Base-by-base conservation (phyloP, 2,113 vertebrate genomes). In the Nerophis ophidion region DNA sequence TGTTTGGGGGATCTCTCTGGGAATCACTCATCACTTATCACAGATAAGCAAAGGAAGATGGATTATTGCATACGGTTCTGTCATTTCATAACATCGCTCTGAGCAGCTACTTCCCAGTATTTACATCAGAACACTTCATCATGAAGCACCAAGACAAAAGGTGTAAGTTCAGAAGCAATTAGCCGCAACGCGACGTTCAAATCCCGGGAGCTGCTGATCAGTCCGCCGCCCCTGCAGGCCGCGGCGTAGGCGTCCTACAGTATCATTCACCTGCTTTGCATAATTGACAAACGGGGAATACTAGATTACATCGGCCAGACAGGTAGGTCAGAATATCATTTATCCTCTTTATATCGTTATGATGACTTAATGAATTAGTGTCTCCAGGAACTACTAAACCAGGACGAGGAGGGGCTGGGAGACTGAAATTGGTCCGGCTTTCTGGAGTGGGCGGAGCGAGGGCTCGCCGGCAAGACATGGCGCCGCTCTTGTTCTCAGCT, bases 401-500 rank as follows among this genome's bases (percentile, higher is more conserved):
- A 70, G 12, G 26, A 63, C 40, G 51, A 62, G 36, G 73, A 19
- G 17, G n/a, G 5, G 48, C 40, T 16, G 40, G 16, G 17, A 68
- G 60, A 74, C 77, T 75, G 74, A 72, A 58, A 66, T 71, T 61
- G 48, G 50, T n/a, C 36, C 57, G 46, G 47, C 36, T 54, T 52
- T 60, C 47, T 15, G 40, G 34, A 51, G 36, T 33, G 42, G 33
- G 26, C 34, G 45, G 26, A 57, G 38, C 42, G 40, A 48, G 65
- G 66, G 15, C 47, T 58, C 8, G 10, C 68, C 79, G 81, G 76
- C 76, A 75, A 54, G 56, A 48, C 65, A 34, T 9, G 48, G 67
- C 13, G 62, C 61, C 79, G 79, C 72, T 83, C 58, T 60, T 74
- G 74, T 80, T 84, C 81, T 83, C 83, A 83, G 77, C 81, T 46